Base-by-base conservation (phyloP, 2,888 invertebrate species). In the Andrena minutula region DNA sequence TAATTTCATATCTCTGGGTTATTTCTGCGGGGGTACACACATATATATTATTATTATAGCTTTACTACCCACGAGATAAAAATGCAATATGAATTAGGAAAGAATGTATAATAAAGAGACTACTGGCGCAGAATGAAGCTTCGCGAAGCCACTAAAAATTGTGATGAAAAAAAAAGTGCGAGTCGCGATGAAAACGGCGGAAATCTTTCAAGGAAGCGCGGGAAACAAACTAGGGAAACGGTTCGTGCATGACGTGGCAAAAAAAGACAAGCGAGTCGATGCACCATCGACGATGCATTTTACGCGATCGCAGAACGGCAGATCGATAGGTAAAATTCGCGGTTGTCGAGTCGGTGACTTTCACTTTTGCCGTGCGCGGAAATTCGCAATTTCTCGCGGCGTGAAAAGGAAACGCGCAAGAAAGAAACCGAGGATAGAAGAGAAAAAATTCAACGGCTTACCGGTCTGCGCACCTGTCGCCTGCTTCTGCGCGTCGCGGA, bases 291-390 rank as follows among this genome's bases (percentile, higher is more conserved):
- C 58, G 70, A 61, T 71, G 71, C 71, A 71, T 28, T 71, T 61
- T 28, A 71, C 5, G 47, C 60, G 56, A 56, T 26, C 53, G 10
- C 35, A 35, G 20, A 69, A 68, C 56, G 26, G n/a, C 51, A 51
- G 30, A 70, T 69, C 58, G 64, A 65, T 49, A 63, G 56, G 47
- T 47, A 58, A 64, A 64, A 70, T 75, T 75, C 64, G 63, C 68
- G 76, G 76, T 68, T 66, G 53, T 32, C 30, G 61, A 51, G 75
- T 53, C 51, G 58, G n/a, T 41, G 58, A 60, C 79, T 79, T 79
- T 79, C 79, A 65, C 79, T 77, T 69, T 79, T 64, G 26, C 35
- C 47, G 23, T 20, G 23, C 35, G 53, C 28, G 79, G 61, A 76
- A 76, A 49, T 41, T 69, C 56, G n/a, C 20, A 20, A 32, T 66